These are phyloP conservation scores for Porites rus DNA, from an alignment of 92 coral and sea anemone species.

Conservation along the genomic window DNA sequence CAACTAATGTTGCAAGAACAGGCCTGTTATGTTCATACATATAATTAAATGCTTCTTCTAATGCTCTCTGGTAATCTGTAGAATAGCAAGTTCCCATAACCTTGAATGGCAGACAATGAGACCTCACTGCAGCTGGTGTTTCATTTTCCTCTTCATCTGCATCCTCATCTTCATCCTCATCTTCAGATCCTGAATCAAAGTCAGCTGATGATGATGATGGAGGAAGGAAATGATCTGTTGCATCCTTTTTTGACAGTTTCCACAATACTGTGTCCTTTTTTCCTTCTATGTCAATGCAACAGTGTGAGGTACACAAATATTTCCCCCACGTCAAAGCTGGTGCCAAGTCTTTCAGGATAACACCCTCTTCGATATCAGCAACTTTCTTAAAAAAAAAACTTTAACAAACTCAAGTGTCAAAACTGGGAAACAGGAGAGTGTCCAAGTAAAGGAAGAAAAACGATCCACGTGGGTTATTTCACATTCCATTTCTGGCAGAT, in stretches of 20 bases:
- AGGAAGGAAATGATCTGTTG: background rate
- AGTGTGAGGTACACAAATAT: constrained; percentile 44
- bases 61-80: constrained; percentile 35
- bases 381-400: constrained; percentile 41
- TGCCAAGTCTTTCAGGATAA: constrained; percentile 38
- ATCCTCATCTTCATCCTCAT: background rate
- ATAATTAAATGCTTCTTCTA: constrained; percentile 48
- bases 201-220: background rate
- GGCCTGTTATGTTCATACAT: constrained; percentile 72
- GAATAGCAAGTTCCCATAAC: constrained; percentile 71
- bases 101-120: constrained; percentile 64
- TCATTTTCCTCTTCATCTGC: background rate
- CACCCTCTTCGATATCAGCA: constrained; percentile 26
- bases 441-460: constrained; percentile 28
- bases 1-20: constrained; percentile 52
- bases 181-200: background rate
- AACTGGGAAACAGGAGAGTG: constrained; percentile 70
- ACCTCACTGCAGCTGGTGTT: background rate
- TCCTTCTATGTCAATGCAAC: constrained; percentile 31
- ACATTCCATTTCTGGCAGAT: background rate
- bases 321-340: constrained; percentile 18
- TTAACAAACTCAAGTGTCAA: constrained; percentile 55
- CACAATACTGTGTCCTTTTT: constrained; percentile 50
- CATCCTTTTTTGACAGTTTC: background rate
- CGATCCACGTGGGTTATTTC: constrained; percentile 33